Base-by-base conservation (phyloP, 2,113 vertebrate species). In the Gobiocypris rarus region DNA sequence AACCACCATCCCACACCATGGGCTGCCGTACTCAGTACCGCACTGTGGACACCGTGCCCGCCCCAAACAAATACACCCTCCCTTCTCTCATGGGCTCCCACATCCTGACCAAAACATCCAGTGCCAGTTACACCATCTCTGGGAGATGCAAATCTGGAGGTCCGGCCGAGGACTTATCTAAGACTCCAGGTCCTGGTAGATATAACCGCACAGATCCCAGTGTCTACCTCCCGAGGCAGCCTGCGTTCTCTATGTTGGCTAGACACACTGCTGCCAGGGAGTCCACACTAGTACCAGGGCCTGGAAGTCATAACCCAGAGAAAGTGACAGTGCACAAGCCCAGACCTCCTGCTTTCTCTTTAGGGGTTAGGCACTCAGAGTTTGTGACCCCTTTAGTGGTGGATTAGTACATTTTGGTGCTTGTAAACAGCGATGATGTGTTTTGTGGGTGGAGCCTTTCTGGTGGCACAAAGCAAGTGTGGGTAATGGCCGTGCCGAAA, bases 1-100 rank as follows among this genome's bases (percentile, higher is more conserved):
- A 89, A 1, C 82, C 94, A 0, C 96, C 96, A 0, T 95, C 93
- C 19, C 96, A 95, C 91, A 95, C 94, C 2, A 95, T 97, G 87
- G 95, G 94, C 24, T 87, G 87, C 22, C 95, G 95, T 63, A 95
- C 94, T 2, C 90, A 58, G 0, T 95, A 92, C 88, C 90, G 94
- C 28, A 88, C 87, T 0, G 71, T 90, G 0, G 93, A 95, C 84
- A 43, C 93, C 0, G 91, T 92, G 3, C 96, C 96, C 0, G 94
- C 96, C 54, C 96, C 96, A 0, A 97, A 97, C 79, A 92, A 93
- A 83, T 97, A 97, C 86, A 90, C 84, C 22, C 93, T 97, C 26
- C 96, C 96, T 1, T 88, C 95, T 0, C 92, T 96, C 5, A 91
- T 96, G 89, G 95, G 96, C 2, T 87, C 95, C 6, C 91, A 91